Conservation (phyloP, 2,113 vertebrate genomes). For the Aramus guarauna region DNA sequence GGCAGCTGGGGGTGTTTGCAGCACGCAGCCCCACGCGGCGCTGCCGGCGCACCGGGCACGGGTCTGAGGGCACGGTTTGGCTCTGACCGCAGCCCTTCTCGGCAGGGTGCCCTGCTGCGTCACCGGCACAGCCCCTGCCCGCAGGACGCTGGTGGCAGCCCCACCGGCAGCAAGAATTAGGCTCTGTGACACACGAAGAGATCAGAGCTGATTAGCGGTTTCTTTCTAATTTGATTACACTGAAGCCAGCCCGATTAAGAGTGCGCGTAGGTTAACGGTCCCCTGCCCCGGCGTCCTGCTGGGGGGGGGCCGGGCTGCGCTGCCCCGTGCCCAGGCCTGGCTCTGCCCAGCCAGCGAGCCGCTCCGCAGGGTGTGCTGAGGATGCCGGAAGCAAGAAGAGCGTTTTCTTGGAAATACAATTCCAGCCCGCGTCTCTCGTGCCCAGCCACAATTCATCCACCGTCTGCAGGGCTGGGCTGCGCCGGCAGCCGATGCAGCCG, state of each 20-base stretch:
- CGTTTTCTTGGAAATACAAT: neutral
- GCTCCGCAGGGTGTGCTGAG: rapidly evolving
- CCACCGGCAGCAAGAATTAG: neutral
- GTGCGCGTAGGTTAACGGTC: rapidly evolving
- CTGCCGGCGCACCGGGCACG: rapidly evolving
- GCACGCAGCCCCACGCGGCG: rapidly evolving
- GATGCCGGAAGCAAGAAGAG: neutral
- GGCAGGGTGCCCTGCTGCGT: neutral
- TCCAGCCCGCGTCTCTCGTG: rapidly evolving
- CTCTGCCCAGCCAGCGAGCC: rapidly evolving
- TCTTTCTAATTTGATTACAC: conserved; percentile 52
- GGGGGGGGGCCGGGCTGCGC: neutral
- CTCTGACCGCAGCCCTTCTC: neutral
- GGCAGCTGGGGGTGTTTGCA: rapidly evolving
- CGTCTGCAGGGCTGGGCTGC: neutral
- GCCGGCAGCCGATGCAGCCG: too few relatives aligned
- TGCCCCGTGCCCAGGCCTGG: neutral
- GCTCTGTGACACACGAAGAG: neutral
- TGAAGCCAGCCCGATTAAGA: neutral
- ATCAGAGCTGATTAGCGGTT: conserved; percentile 25
- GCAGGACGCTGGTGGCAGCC: neutral
- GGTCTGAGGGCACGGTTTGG: neutral
- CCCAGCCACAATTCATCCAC: neutral
- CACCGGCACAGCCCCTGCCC: neutral
- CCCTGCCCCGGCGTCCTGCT: neutral